Percentiles rank a stretch among this genome's conserved stretches.
Conservation (phyloP, 2,797 vertebrate genomes). For the Mus spretus region DNA sequence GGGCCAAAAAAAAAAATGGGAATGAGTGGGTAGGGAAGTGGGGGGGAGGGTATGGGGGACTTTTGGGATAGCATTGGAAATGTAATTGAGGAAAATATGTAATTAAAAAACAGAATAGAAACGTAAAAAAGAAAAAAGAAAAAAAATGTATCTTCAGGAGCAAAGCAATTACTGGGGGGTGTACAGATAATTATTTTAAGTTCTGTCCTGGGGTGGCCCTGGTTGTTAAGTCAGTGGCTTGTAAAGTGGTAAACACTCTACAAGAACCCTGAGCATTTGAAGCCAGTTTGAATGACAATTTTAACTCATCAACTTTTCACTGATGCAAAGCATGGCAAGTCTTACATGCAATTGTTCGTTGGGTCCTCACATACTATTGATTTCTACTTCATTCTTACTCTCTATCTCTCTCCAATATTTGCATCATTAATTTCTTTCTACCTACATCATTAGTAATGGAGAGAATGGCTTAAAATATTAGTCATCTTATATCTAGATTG, state of each 20-base stretch:
- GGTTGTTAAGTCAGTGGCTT: not conserved
- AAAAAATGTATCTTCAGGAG: not conserved
- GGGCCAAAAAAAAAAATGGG: no score
- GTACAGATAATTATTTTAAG: constrained; percentile 41
- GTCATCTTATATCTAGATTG: constrained; percentile 54
- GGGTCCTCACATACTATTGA: not conserved
- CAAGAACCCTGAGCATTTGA: not conserved
- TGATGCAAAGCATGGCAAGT: constrained; percentile 27
- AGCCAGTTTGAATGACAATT: constrained; percentile 37
- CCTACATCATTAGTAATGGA: constrained; percentile 20
- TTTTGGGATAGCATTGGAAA: no score
- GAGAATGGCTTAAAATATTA: constrained; percentile 50
- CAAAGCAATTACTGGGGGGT: constrained; percentile 42
- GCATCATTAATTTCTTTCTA: constrained; percentile 55
- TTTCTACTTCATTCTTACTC: constrained; percentile 30
- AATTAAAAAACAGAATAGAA: no score
- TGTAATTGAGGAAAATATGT: no score
- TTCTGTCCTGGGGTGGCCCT: not conserved
- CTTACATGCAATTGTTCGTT: constrained; percentile 17
- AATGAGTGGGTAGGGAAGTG: no score
- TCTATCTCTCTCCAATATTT: constrained; percentile 36
- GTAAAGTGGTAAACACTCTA: not conserved
- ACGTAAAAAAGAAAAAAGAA: no score
- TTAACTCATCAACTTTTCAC: constrained; percentile 34
- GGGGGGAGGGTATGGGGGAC: no score